Evolutionary conservation across 2,797 vertebrate genomes (phyloP), one percentile per base, ranked within the genome.

Genomic region (Typhlichthys subterraneus): DNA sequence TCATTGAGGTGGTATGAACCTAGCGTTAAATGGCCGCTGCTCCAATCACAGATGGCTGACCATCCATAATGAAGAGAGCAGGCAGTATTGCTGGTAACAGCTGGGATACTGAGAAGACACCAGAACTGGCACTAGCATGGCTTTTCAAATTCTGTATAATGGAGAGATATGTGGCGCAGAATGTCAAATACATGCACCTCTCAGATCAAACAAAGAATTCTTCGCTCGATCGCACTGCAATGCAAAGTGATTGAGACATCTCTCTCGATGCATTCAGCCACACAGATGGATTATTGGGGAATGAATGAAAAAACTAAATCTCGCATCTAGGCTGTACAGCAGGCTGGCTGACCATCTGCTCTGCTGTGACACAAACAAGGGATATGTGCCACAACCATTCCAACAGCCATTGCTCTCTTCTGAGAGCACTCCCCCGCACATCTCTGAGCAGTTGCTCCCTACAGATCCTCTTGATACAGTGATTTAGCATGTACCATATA

Each of bases 341-440:
- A 72, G 74, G 72, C 81, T 77, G 80, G 70, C 83, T 73, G 84
- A 87, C 90, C 91, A 91, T 92, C 90, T 92, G 91, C 85, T 91
- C 81, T 33, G 72, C 83, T 72, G 66, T 78, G 85, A 84, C 86
- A 84, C 89, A 81, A 83, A 88, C 85, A 87, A 29, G 23, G 77
- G 85, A 81, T 86, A 84, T 73, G 73, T 86, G 87, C 80, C 65
- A 53, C 66, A 8, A 12, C 5, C 23, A 29, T 29, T 29, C 59
- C 52, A 15, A 56, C 59, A 45, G 53, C 45, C 52, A 31, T 33
- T 53, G 67, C 79, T 78, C 80, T 69, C 68, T 70, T 61, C 76
- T 58, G 79, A 71, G 73, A 72, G 19, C 70, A 82, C 68, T 79
- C 84, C 74, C 72, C 77, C 81, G 80, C 79, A 85, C 80, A 70